These are phyloP conservation scores for Semaprochilodus insignis DNA, from an alignment of 2,797 vertebrate genomes.

Conservation along the genomic window DNA sequence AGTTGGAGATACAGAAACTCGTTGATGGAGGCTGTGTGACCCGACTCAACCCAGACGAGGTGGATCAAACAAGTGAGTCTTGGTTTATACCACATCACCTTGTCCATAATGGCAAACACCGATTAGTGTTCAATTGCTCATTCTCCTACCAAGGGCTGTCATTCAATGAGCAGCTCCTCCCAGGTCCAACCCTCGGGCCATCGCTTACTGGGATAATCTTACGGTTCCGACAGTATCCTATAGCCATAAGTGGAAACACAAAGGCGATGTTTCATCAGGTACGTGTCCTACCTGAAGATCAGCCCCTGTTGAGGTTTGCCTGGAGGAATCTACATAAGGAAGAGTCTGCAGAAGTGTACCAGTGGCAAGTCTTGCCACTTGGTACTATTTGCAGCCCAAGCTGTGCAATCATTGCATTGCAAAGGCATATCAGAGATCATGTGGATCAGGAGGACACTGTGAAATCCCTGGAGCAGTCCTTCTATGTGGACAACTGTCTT, in stretches of 20 bases:
- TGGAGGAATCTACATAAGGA: background rate
- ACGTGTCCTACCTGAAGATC: constrained; percentile 1
- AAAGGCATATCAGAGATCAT: background rate
- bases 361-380: constrained; percentile 35
- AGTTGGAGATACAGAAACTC: constrained; percentile 3
- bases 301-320: constrained; percentile 12
- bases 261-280: constrained; percentile 39
- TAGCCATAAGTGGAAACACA: constrained; percentile 39
- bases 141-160: constrained; percentile 1
- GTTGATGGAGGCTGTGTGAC: background rate
- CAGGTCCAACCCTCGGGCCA: background rate
- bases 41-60: background rate
- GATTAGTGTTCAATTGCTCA: constrained; percentile 33
- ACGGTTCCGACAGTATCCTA: constrained; percentile 18
- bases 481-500: constrained; percentile 36
- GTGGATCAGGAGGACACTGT: background rate
- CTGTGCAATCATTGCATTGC: constrained; percentile 16
- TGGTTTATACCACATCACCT: constrained; percentile 30
- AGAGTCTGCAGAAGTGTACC: constrained; percentile 9
- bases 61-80: background rate
- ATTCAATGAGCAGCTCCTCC: constrained; percentile 13
- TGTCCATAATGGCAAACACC: background rate
- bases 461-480: background rate
- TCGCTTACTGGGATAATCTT: constrained; percentile 27
- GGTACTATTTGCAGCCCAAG: constrained; percentile 40